Conservation (phyloP, 2,797 vertebrate genomes). For the Menidia menidia region DNA sequence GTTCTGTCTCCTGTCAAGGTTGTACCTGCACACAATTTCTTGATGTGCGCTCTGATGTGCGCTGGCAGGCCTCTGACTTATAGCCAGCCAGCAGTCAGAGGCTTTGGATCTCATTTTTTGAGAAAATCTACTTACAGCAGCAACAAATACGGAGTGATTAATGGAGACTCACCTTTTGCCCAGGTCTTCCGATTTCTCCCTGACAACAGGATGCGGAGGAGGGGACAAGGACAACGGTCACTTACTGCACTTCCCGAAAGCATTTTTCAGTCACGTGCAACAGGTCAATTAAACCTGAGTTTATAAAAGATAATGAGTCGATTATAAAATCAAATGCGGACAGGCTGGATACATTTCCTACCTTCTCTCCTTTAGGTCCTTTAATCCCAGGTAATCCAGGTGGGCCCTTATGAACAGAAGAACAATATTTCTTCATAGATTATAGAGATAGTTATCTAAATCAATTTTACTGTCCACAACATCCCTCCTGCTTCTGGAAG, state of each 20-base stretch:
- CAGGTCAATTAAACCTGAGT: constrained; percentile 46
- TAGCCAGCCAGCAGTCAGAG: constrained; percentile 44
- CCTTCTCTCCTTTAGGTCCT: constrained; percentile 96
- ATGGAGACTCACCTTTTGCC: constrained; percentile 92
- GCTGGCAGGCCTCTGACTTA: constrained; percentile 47
- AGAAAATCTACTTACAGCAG: constrained; percentile 78
- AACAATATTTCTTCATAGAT: constrained; percentile 31
- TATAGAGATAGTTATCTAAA: constrained; percentile 44
- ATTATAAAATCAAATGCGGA: constrained; percentile 19
- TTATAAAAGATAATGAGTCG: constrained; percentile 37
- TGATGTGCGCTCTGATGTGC: constrained; percentile 53
- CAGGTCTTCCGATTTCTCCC: constrained; percentile 98
- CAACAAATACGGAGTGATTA: constrained; percentile 65
- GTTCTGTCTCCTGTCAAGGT: constrained; percentile 74
- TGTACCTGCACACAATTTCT: constrained; percentile 58
- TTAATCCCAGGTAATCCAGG: constrained; percentile 90
- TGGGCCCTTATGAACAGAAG: constrained; percentile 85
- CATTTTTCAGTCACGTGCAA: constrained; percentile 51
- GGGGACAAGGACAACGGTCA: constrained; percentile 60
- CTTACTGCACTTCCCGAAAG: constrained; percentile 58
- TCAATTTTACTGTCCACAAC: constrained; percentile 49
- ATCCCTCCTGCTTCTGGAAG: constrained; percentile 50
- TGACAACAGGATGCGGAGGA: constrained; percentile 79
- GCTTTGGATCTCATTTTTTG: constrained; percentile 65
- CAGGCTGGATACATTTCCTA: constrained; percentile 74